Conservation (phyloP, 2,113 vertebrate genomes). For the Girardinichthys multiradiatus region DNA sequence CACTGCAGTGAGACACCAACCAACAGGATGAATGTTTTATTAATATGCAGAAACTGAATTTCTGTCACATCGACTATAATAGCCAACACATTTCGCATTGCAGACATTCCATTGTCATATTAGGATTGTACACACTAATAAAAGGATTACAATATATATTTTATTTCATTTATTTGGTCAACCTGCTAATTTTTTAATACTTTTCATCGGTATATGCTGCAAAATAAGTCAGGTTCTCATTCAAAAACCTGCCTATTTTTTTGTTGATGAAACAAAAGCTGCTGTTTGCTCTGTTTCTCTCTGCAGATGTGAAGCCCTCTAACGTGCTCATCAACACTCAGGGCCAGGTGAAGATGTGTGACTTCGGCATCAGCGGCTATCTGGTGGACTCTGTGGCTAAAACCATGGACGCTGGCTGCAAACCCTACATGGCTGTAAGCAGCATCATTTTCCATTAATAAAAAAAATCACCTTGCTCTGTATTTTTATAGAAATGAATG, state of each 20-base stretch:
- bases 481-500: background rate
- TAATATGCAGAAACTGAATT: too few species aligned
- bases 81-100: too few species aligned
- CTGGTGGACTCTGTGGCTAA: slow-evolving; percentile 97
- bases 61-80: too few species aligned
- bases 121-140: background rate
- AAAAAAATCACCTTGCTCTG: background rate
- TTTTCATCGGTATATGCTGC: background rate
- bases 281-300: background rate
- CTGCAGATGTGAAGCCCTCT: slow-evolving; percentile 94
- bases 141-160: too few species aligned
- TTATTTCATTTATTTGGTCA: background rate
- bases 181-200: background rate
- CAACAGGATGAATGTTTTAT: too few species aligned
- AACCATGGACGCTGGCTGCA: slow-evolving; percentile 96
- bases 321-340: slow-evolving; percentile 96
- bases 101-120: too few species aligned
- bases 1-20: too few species aligned
- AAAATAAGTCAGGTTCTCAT: background rate
- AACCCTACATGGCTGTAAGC: slow-evolving; percentile 98
- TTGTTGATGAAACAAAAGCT: background rate
- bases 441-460: background rate
- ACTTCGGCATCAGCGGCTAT: slow-evolving; percentile 97
- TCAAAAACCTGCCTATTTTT: background rate
- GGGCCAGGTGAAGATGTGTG: slow-evolving; percentile 99